phyloP scores from a whole-genome alignment of 2,888 invertebrate genomes.

The Phania funesta region DNA sequence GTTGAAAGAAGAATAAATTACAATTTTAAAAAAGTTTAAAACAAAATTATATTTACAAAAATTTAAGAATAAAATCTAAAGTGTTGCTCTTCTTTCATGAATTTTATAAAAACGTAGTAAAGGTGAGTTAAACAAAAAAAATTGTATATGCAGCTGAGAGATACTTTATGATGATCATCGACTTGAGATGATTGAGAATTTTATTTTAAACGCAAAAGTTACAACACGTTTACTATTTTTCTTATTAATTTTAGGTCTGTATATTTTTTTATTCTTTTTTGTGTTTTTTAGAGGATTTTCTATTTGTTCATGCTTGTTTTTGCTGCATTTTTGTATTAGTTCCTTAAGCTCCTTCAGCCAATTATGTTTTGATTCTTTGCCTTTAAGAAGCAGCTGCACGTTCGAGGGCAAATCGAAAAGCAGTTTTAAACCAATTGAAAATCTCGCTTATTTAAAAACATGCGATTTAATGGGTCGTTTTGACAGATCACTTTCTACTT shows the following conservation, averaged over 20 bases:
- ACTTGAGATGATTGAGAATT: not conserved
- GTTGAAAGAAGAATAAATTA: too few relatives aligned
- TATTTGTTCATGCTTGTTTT: conserved; percentile 1
- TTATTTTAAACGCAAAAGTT: conserved; percentile 16
- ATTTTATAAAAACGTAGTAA: conserved; percentile 2
- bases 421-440: not conserved
- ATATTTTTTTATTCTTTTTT: not conserved
- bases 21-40: not conserved
- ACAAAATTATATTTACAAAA: not conserved
- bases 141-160: conserved; percentile 2
- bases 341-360: conserved; percentile 7
- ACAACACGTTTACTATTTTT: conserved; percentile 26
- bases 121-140: conserved; percentile 38
- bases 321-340: not conserved
- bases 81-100: too few relatives aligned
- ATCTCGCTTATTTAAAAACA: too few relatives aligned
- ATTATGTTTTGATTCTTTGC: conserved; percentile 8
- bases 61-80: too few relatives aligned
- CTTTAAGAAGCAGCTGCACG: not conserved
- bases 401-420: not conserved
- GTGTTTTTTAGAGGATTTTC: not conserved
- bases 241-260: not conserved
- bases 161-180: not conserved
- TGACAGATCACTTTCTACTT: too few relatives aligned
- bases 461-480: too few relatives aligned